Base-by-base conservation (phyloP, 2,888 invertebrate genomes). In the Diaprepes abbreviatus region DNA sequence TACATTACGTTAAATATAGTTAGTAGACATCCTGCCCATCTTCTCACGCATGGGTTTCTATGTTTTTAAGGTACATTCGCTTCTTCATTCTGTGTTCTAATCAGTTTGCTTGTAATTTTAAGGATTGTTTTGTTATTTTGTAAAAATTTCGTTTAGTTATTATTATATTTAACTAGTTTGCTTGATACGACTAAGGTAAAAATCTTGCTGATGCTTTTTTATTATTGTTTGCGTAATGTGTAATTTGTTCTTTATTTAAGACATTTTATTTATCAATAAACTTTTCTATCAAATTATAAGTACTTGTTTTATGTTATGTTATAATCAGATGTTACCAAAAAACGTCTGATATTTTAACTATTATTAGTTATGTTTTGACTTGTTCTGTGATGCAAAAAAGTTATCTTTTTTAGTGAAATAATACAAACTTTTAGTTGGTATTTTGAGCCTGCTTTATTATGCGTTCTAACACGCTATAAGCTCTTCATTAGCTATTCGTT, bases 21-120 rank as follows among this genome's bases (percentile, higher is more conserved):
- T 63, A 45, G 63, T 63, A 63, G 63, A 63, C 63, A 63, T 52
- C 38, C 40, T 52, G 38, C 63, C 38, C 63, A 52, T 52, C 6
- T 38, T 28, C 10, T 38, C 50, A 35, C 40, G 52, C 52, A 52
- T 63, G 52, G 63, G 52, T 38, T 52, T 21, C 19, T n/a, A 16
- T 63, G 52, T 63, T 52, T 43, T 36, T 45, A 36, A 35, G 21
- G 28, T 52, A 40, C 5, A 24, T 38, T 52, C 14, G 38, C 63
- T 40, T 38, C 17, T 40, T 14, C 38, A 36, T 45, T 38, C 5
- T 63, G 50, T 63, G 36, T 33, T 31, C 50, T 35, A 17, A 57
- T 38, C 33, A 38, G 21, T 57, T 58, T 21, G 58, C 28, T 57
- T 58, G 43, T 58, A 17, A 16, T 57, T 31, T 31, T 24, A 58